Evolutionary conservation across 2,797 vertebrate genomes (phyloP).

Genomic region (Megalops cyprinoides): DNA sequence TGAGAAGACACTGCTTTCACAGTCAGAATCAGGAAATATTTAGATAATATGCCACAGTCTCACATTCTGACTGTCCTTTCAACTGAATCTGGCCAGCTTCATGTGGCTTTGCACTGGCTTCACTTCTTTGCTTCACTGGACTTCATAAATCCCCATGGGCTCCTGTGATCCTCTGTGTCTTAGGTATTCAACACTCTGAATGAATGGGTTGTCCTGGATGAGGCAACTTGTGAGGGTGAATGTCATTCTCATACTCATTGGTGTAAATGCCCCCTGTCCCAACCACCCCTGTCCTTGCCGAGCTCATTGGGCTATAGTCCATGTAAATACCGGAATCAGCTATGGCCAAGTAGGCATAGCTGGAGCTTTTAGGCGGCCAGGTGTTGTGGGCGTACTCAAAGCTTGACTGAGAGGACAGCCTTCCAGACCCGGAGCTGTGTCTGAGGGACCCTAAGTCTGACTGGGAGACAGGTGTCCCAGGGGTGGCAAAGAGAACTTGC

Average conservation of each 20-base stretch:
- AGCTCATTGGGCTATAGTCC: constrained; percentile 79
- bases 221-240: constrained; percentile 50
- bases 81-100: not conserved
- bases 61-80: too few relatives aligned
- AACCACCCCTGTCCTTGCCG: constrained; percentile 59
- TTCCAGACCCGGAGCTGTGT: constrained; percentile 62
- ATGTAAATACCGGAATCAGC: constrained; percentile 84
- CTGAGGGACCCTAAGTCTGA: constrained; percentile 68
- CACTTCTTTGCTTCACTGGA: not conserved
- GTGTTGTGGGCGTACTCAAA: constrained; percentile 70
- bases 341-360: constrained; percentile 81
- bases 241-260: constrained; percentile 78
- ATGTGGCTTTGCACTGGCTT: too few relatives aligned
- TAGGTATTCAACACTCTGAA: constrained; percentile 32
- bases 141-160: too few relatives aligned
- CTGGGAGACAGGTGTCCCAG: constrained; percentile 59
- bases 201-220: constrained; percentile 55
- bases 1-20: not conserved
- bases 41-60: not conserved
- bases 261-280: constrained; percentile 63
- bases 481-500: constrained; percentile 64
- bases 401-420: constrained; percentile 73
- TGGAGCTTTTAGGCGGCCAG: constrained; percentile 66
- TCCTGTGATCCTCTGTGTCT: constrained; percentile 1
- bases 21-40: not conserved